Percentiles rank a stretch among this genome's conserved stretches.
Evolutionary conservation across 2,888 invertebrate species (phyloP).

Genomic region (Augiades crinisus): DNA sequence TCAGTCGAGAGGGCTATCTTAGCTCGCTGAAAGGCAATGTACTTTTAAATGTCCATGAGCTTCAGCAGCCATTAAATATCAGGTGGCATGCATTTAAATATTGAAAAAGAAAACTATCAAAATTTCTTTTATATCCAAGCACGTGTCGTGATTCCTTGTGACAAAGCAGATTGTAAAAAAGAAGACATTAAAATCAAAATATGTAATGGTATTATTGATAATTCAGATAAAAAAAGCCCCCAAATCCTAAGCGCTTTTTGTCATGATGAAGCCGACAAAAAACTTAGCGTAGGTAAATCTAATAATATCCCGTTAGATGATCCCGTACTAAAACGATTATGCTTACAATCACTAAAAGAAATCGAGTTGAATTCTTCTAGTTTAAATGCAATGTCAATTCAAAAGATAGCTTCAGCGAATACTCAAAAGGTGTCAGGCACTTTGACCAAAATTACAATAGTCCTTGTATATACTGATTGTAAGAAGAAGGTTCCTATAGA

Average conservation of each 20-base stretch:
- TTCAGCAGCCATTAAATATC: no score
- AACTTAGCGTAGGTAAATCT: slow-evolving; percentile 34
- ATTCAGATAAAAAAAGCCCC: slow-evolving; percentile 55
- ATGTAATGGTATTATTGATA: slow-evolving; percentile 78
- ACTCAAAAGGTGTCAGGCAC: slow-evolving; percentile 49
- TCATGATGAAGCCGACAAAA: slow-evolving; percentile 50
- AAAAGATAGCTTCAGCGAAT: slow-evolving; percentile 50
- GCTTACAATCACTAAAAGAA: slow-evolving; percentile 47
- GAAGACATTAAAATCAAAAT: slow-evolving; percentile 61
- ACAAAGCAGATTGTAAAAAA: slow-evolving; percentile 48
- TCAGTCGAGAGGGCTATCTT: no score
- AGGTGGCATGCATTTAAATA: no score
- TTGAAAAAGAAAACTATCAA: slow-evolving; percentile 43
- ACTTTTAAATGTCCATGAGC: no score
- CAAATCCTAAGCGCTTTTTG: slow-evolving; percentile 76
- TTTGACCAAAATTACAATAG: slow-evolving; percentile 52
- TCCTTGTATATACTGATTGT: slow-evolving; percentile 54
- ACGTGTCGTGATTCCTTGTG: slow-evolving; percentile 52
- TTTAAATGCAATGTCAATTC: slow-evolving; percentile 47
- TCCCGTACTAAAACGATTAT: slow-evolving; percentile 45
- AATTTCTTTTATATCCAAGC: slow-evolving; percentile 58
- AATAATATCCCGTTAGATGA: slow-evolving; percentile 47
- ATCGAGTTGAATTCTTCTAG: slow-evolving; percentile 51
- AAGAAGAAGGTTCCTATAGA: slow-evolving; percentile 43
- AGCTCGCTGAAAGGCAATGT: no score